Base-by-base conservation (phyloP, 1,140 invertebrate species). In the Drosophila micromelanica region DNA sequence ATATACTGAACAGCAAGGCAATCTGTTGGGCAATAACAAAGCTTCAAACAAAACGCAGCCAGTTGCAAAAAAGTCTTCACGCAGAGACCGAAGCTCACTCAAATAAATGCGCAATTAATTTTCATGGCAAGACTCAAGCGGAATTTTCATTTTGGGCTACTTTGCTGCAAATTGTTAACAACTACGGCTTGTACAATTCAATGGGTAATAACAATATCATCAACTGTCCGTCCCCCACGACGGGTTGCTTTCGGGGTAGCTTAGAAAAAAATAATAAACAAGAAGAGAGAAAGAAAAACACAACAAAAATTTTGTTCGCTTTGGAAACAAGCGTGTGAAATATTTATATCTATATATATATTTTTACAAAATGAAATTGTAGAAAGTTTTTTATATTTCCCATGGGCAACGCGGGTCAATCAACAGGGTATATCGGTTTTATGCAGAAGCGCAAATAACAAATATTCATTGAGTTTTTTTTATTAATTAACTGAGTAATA, bases 91-190 rank as follows among this genome's bases (percentile, higher is more conserved):
- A 85, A 85, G 80, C 80, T 86, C 81, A 67, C 74, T 81, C 67
- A 82, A 89, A 84, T 87, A 87, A 89, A 87, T 89, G 82, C 79
- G 76, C 84, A 89, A 87, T 87, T 89, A 89, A 87, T 87, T 87
- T 87, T 89, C 79, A 86, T 80, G 81, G 64, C 40, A 67, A 80
- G 80, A 77, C 80, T 80, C 69, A 35, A 63, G 60, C 65, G 67
- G 67, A 87, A 82, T 79, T 87, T 72, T 57, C 63, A 42, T 63
- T 64, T 65, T 62, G 57, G 49, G 17, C 35, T 48, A 56, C 46
- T 57, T n/a, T 42, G 49, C 20, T 62, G 64, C 37, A 70, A 80
- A 77, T 75, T 85, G 74, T 81, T 85, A 74, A 37, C 74, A 78
- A 64, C 63, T 73, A 73, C 68, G 77, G 62, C 61, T 67, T 70